phyloP scores from a whole-genome alignment of 2,113 vertebrate genomes.

The Thomomys bottae region DNA sequence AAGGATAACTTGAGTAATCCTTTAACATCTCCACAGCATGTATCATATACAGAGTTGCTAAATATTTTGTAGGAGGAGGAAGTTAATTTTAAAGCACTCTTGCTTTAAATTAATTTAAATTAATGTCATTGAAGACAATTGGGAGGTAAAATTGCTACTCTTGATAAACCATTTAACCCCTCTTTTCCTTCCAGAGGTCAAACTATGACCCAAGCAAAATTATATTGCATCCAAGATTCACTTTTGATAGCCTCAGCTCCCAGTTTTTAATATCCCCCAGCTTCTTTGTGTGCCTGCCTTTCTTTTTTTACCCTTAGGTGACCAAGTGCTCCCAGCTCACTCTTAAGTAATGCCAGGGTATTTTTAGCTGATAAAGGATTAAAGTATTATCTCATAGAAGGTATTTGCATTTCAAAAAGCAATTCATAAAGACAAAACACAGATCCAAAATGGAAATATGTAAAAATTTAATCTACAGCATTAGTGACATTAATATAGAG shows the following conservation, averaged over 20 bases:
- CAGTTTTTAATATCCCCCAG: not conserved
- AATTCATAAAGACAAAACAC: not conserved
- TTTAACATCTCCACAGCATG: slow-evolving; percentile 82
- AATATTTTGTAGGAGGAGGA: slow-evolving; percentile 81
- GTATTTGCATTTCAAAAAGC: slow-evolving; percentile 52
- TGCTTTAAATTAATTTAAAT: slow-evolving; percentile 59
- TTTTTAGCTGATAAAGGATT: slow-evolving; percentile 15
- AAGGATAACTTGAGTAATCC: slow-evolving; percentile 85
- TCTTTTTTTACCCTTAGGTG: not conserved
- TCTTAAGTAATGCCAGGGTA: not conserved
- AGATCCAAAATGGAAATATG: slow-evolving; percentile 11
- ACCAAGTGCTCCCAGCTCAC: not conserved
- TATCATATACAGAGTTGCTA: slow-evolving; percentile 82
- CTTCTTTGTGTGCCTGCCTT: not conserved
- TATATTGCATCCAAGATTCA: not conserved
- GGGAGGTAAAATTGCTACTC: slow-evolving; percentile 72
- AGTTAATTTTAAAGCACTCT: slow-evolving; percentile 82
- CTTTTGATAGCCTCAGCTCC: not conserved
- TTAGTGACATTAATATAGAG: not conserved
- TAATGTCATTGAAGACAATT: slow-evolving; percentile 64
- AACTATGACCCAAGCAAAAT: slow-evolving; percentile 3
- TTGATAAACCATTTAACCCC: not conserved
- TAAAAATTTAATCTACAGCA: slow-evolving; percentile 2
- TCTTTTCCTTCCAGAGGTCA: slow-evolving; percentile 45
- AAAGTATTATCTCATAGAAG: slow-evolving; percentile 8